Evolutionary conservation across 2,797 vertebrate genomes (phyloP).

Genomic region (Phaenicophaeus curvirostris): DNA sequence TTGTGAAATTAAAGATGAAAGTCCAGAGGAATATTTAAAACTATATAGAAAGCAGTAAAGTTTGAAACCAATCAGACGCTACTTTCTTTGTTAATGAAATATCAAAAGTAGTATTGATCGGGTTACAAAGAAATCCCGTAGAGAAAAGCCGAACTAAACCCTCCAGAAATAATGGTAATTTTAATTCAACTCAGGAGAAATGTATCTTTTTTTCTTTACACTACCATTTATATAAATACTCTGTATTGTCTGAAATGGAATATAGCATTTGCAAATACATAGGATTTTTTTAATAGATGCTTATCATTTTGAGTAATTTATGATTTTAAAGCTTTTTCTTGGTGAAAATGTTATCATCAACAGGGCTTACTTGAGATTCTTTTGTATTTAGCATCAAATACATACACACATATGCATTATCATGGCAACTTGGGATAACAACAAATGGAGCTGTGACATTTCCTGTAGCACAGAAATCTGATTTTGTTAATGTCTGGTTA

Average conservation of each 20-base stretch:
- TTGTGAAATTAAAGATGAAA: neutral
- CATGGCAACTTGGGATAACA: neutral
- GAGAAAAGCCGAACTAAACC: neutral
- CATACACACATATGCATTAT: neutral
- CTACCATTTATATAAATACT: neutral
- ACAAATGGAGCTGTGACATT: neutral
- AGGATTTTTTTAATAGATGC: neutral
- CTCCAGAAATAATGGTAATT: neutral
- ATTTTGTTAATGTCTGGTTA: neutral
- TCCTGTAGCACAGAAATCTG: neutral
- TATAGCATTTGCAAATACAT: neutral
- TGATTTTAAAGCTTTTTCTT: neutral
- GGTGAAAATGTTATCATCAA: neutral
- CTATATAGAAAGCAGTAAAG: neutral
- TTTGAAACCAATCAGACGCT: fast-evolving
- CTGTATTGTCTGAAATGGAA: neutral
- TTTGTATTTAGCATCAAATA: neutral
- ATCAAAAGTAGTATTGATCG: neutral
- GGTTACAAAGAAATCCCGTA: neutral
- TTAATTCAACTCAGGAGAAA: neutral
- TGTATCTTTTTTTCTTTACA: fast-evolving
- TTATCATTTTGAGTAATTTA: neutral
- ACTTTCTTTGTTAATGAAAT: neutral
- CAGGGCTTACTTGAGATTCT: neutral
- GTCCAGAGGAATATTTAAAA: neutral